Conservation (phyloP, 2,113 vertebrate species). For the Grallaria varia region DNA sequence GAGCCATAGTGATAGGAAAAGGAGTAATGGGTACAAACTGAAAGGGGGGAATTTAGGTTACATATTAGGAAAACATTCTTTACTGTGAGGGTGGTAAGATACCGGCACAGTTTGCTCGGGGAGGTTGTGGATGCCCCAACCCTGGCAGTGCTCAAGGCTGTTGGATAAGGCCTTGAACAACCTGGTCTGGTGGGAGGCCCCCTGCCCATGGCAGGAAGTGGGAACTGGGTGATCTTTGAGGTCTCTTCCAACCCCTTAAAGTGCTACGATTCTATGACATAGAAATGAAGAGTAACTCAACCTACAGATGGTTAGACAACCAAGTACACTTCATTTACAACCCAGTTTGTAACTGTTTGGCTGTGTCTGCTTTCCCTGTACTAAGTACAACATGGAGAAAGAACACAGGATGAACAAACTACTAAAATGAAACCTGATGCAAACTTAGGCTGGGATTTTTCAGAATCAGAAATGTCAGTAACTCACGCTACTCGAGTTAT, state of each 20-base stretch:
- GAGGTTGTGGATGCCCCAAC: background rate
- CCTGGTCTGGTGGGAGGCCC: too few relatives aligned
- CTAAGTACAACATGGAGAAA: background rate
- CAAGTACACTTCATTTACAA: background rate
- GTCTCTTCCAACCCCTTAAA: background rate
- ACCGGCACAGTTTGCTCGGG: background rate
- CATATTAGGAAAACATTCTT: background rate
- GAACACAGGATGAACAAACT: background rate
- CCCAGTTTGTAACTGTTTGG: background rate
- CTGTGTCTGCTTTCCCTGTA: background rate
- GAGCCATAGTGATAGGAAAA: background rate
- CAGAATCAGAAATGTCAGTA: background rate
- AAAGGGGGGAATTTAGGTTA: background rate
- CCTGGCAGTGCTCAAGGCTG: background rate
- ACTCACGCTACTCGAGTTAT: background rate
- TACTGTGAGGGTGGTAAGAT: accelerated
- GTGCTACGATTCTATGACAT: background rate
- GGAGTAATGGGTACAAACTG: background rate
- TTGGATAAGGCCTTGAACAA: background rate
- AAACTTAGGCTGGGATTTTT: background rate
- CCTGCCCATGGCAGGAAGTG: background rate
- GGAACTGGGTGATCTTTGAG: background rate
- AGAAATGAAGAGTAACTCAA: background rate
- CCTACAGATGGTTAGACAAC: background rate
- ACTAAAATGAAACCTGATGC: background rate